A percentile compares a stretch with the other conserved stretches of the same genome.
These are phyloP conservation scores for Drosophila murphyi DNA, from an alignment of 1,140 invertebrate species.

Conservation along the genomic window DNA sequence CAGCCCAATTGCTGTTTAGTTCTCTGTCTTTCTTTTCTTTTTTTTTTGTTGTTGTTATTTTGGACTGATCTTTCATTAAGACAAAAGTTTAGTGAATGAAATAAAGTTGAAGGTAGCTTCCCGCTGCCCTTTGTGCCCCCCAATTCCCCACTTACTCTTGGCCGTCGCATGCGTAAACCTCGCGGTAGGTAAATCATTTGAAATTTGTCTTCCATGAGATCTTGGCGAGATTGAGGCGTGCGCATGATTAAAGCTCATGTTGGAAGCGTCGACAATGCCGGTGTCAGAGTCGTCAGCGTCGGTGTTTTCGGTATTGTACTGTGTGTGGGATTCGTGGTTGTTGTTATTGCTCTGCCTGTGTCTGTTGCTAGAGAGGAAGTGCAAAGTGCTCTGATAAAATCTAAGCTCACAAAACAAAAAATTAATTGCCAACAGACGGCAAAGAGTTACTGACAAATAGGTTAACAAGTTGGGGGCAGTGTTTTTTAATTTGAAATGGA, in stretches of 20 bases:
- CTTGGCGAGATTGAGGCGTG: conserved; percentile 51
- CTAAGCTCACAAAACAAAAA: conserved; percentile 33
- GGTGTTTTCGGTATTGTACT: conserved; percentile 31
- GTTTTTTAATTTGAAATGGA: conserved; percentile 7
- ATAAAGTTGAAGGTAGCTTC: conserved; percentile 26
- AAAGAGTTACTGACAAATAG: conserved; percentile 37
- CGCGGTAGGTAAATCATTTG: conserved; percentile 57
- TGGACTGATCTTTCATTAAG: conserved; percentile 56
- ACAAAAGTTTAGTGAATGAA: conserved; percentile 59
- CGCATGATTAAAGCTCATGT: conserved; percentile 50
- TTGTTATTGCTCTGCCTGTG: not conserved
- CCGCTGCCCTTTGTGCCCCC: not conserved
- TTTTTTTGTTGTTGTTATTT: conserved; percentile 24
- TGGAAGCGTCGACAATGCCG: conserved; percentile 19
- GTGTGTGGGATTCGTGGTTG: conserved; percentile 19
- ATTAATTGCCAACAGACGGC: conserved; percentile 51
- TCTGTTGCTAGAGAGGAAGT: conserved; percentile 42
- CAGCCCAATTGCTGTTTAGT: conserved; percentile 35
- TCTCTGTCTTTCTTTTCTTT: conserved; percentile 9
- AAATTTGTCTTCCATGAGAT: conserved; percentile 53
- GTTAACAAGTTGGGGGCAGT: conserved; percentile 48
- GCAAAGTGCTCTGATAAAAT: conserved; percentile 54
- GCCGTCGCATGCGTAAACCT: conserved; percentile 29
- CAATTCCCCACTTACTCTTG: not conserved
- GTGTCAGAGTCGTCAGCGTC: conserved; percentile 15